These are phyloP conservation scores for Picus viridis DNA, from an alignment of 2,797 vertebrate genomes.

Conservation along the genomic window DNA sequence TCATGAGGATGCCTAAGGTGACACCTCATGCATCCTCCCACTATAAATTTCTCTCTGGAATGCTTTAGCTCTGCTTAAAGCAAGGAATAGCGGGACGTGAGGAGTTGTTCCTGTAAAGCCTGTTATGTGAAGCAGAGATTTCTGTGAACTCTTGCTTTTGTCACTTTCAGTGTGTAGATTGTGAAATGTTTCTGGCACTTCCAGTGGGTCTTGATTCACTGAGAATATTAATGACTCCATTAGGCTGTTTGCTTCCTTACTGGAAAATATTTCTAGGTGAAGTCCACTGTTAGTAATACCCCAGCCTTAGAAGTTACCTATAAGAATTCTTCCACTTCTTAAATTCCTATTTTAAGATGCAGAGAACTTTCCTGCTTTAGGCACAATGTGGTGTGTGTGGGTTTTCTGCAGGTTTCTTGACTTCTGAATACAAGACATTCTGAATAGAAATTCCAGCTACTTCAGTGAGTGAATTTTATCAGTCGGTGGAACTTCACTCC, in stretches of 20 bases:
- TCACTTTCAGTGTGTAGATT: not conserved
- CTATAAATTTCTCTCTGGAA: not conserved
- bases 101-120: not conserved
- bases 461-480: not conserved
- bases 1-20: not conserved
- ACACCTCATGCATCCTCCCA: no score
- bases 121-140: not conserved
- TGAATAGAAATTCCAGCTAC: not conserved
- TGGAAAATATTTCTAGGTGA: not conserved
- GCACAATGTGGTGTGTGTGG: rapidly evolving
- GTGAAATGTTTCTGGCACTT: not conserved
- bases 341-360: not conserved
- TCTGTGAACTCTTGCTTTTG: not conserved
- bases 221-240: not conserved
- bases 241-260: not conserved
- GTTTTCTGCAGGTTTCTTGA: not conserved
- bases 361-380: not conserved
- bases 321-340: not conserved
- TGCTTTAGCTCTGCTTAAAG: not conserved
- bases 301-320: not conserved
- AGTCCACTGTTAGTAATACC: not conserved
- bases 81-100: not conserved
- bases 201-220: not conserved
- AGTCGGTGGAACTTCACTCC: not conserved
- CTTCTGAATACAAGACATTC: not conserved